A percentile compares a stretch with the other conserved stretches of the same genome.
Evolutionary conservation across 2,113 vertebrate species (phyloP).

Genomic region (Nestor notabilis): DNA sequence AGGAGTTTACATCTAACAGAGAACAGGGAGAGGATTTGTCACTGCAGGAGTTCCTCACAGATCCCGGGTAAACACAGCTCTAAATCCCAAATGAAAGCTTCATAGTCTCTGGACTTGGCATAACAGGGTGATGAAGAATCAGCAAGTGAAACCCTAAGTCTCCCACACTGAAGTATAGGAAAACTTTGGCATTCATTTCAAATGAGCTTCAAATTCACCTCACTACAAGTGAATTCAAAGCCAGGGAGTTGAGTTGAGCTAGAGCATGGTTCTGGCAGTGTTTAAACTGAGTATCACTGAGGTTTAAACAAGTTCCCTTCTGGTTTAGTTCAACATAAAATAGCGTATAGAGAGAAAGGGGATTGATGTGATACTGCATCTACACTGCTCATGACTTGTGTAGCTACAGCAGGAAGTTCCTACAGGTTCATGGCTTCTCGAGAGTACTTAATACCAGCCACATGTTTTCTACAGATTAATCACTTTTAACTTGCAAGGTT

Average conservation of each 20-base stretch:
- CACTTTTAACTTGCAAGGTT: constrained; percentile 12
- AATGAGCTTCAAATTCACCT: not conserved
- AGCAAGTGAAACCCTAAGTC: not conserved
- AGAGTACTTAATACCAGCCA: not conserved
- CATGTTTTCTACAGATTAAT: not conserved
- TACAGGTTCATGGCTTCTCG: not conserved
- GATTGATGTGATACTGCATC: not conserved
- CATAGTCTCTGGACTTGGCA: not conserved
- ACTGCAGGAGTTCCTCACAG: not conserved
- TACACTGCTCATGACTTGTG: not conserved
- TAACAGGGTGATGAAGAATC: not conserved
- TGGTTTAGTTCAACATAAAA: not conserved
- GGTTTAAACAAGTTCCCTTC: not conserved
- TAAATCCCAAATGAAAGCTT: not conserved
- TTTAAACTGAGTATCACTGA: not conserved
- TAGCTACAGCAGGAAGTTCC: not conserved
- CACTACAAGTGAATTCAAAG: not conserved
- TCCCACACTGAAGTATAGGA: not conserved
- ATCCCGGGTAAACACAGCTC: not conserved
- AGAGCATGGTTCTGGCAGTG: not conserved
- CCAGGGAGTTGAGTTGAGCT: not conserved
- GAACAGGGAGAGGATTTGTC: constrained; percentile 62
- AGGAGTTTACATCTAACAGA: constrained; percentile 93
- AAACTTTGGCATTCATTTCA: not conserved
- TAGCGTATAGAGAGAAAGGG: not conserved